Evolutionary conservation across 2,113 vertebrate genomes (phyloP).

Genomic region (Ictidomys tridecemlineatus): DNA sequence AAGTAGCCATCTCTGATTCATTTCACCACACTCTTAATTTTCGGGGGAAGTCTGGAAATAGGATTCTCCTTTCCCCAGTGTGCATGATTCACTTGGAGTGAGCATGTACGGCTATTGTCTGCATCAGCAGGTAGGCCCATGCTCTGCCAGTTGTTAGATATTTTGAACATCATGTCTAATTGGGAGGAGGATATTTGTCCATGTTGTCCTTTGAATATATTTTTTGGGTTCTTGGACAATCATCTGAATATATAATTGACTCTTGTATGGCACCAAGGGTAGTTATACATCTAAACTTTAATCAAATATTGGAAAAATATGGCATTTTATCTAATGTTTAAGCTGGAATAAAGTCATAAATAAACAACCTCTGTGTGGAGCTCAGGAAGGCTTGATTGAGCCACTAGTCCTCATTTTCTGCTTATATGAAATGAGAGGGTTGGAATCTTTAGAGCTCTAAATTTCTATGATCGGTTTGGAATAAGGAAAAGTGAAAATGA

Average conservation of each 20-base stretch:
- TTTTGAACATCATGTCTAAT: background rate
- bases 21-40: background rate
- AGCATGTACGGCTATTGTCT: background rate
- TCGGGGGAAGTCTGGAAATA: no score
- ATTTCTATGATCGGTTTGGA: background rate
- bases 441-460: background rate
- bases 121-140: no score
- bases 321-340: constrained; percentile 20
- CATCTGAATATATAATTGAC: background rate
- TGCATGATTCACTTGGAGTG: background rate
- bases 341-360: background rate
- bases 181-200: background rate
- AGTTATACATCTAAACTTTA: background rate
- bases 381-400: background rate
- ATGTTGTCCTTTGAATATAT: background rate
- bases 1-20: background rate
- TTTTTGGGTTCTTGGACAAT: background rate
- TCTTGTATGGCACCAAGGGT: background rate
- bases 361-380: background rate
- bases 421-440: background rate
- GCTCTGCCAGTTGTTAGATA: background rate
- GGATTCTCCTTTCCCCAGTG: no score
- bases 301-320: background rate
- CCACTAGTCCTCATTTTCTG: background rate
- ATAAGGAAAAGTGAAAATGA: constrained; percentile 27